These are phyloP conservation scores for Gobionotothen gibberifrons DNA, from an alignment of 2,797 vertebrate genomes.

Conservation along the genomic window DNA sequence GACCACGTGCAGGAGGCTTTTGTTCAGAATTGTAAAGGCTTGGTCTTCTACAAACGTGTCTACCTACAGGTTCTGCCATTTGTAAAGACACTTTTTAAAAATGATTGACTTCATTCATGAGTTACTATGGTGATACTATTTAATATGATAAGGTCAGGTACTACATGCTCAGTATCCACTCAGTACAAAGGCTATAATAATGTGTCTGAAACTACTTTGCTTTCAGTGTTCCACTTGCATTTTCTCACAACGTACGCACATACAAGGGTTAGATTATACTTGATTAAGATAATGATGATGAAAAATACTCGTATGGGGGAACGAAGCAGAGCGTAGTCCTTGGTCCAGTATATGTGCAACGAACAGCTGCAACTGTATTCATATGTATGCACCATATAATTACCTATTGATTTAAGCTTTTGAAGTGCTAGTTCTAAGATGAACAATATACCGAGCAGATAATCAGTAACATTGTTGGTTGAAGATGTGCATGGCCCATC, in stretches of 20 bases:
- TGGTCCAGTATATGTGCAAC: conserved; percentile 25
- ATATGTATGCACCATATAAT: conserved; percentile 77
- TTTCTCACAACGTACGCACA: neutral
- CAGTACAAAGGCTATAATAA: conserved; percentile 8
- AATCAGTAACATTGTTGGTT: conserved; percentile 53
- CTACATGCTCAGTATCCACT: conserved; percentile 13
- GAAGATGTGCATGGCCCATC: conserved; percentile 48
- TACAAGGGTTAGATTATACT: conserved; percentile 26
- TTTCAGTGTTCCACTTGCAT: conserved; percentile 22
- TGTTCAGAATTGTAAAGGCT: too few relatives aligned
- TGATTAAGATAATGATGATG: conserved; percentile 27
- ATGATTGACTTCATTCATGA: too few relatives aligned
- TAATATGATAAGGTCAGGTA: conserved; percentile 27
- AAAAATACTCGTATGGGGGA: neutral
- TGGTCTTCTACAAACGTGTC: too few relatives aligned
- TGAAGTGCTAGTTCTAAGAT: conserved; percentile 63
- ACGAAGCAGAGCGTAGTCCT: neutral
- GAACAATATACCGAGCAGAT: conserved; percentile 53
- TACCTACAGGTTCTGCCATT: too few relatives aligned
- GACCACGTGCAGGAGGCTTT: too few relatives aligned
- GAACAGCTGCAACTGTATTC: conserved; percentile 63
- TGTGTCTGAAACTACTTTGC: conserved; percentile 27
- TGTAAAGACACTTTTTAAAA: neutral
- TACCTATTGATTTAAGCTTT: conserved; percentile 76
- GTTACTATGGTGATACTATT: neutral